Evolutionary conservation across 2,113 vertebrate genomes (phyloP), one percentile per base, ranked within the genome.

Genomic region (Corynorhinus townsendii): DNA sequence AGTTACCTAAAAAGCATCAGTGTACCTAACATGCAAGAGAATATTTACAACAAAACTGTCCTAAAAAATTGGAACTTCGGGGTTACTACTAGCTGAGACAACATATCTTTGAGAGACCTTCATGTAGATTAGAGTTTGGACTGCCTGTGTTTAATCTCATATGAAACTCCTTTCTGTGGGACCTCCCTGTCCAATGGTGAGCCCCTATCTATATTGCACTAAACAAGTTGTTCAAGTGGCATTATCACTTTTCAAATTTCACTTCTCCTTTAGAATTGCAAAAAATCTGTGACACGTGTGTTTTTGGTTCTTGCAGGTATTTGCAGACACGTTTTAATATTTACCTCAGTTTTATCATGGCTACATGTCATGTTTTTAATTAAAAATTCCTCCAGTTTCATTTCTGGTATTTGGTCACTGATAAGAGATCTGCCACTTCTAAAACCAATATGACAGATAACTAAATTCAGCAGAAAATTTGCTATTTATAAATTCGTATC

Each of bases 401-500:
- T 91, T 94, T 96, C 84, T 72, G 45, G 28, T 86, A 43, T 82
- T 84, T 87, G 38, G 47, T 95, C 66, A 56, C 49, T 45, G 80
- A 94, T 72, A 87, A 80, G 49, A 85, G 40, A 66, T 56, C 17
- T 35, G 16, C 68, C 28, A 82, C 38, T 94, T 94, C 43, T 81
- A 93, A 94, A 45, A 43, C 43, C 56, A 64, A 24, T 35, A 47
- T 47, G 16, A 45, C 19, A 95, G 68, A 82, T 68, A 95, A 82
- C 40, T 87, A 86, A 97, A 77, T 54, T 38, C 43, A 95, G 73
- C 35, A 88, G 33, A 71, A 87, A 30, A 64, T 47, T 81, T 82
- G 1, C 33, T 88, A 79, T 66, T 93, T 96, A 79, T 38, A 97
- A 93, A 69, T 59, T 52, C 19, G 88, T 83, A 83, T 64, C 43